Base-by-base conservation (phyloP, 1,140 invertebrate genomes). In the Drosophila dunni region DNA sequence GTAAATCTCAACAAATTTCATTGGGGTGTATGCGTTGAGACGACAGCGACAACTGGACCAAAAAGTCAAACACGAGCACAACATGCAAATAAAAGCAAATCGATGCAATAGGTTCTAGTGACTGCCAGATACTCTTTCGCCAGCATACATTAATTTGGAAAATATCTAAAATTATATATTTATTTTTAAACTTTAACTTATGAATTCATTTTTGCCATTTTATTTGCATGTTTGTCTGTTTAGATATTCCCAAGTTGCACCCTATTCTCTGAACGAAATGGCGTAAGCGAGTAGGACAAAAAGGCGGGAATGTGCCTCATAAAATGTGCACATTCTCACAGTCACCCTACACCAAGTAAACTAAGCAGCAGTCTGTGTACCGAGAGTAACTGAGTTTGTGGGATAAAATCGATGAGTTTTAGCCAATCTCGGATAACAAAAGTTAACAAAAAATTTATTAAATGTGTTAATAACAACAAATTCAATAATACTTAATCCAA, bases 1-100 rank as follows among this genome's bases (percentile, higher is more conserved):
- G 83, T 88, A 88, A 88, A 88, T 89, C 84, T 89, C 80, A 48
- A 75, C 73, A 76, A 85, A 78, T 89, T 88, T 88, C 80, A 78
- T 75, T 85, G 53, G 77, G 76, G 81, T 76, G 80, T 68, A 34
- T 44, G 46, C 42, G 13, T 24, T 15, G 24, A 45, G 29, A 50
- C 40, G 62, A 57, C 62, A 63, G 54, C 24, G 40, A 42, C 45
- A 61, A 79, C 44, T 62, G 44, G 60, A 48, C 38, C 11, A 57
- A 46, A 53, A 72, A 72, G 69, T 66, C 69, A 65, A 58, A 58
- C 53, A 50, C 11, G 17, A 75, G 45, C 61, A 48, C 58, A 56
- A 79, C 73, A 70, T 66, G 54, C 48, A 78, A 88, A 82, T 85
- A 77, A 84, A 85, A 79, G 74, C 74, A 67, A 75, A 50, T 64